These are phyloP conservation scores for Coracopsis vasa DNA, from an alignment of 2,113 vertebrate species.

Conservation along the genomic window DNA sequence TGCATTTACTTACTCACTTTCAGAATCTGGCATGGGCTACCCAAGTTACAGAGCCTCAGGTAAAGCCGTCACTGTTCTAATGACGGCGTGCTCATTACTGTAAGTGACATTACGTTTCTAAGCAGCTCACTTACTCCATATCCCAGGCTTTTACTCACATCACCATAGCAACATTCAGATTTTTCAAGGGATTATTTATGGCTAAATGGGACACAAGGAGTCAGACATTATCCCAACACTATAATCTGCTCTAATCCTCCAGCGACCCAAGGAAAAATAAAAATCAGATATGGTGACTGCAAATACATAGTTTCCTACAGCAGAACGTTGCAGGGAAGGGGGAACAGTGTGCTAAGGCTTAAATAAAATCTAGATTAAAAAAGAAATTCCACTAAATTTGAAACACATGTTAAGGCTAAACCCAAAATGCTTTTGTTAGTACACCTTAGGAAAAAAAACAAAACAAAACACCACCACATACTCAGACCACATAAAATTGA, in stretches of 20 bases:
- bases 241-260: constrained; percentile 75
- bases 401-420: background rate
- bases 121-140: constrained; percentile 18
- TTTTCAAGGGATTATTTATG: constrained; percentile 69
- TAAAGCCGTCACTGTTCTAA: background rate
- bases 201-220: constrained; percentile 71
- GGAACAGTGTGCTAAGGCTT: background rate
- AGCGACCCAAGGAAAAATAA: constrained; percentile 46
- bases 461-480: background rate
- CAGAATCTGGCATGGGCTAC: background rate
- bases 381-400: background rate
- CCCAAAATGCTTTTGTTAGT: background rate
- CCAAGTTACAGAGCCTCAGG: background rate
- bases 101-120: constrained; percentile 59
- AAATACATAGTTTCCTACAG: background rate
- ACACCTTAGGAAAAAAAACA: background rate
- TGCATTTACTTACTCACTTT: background rate
- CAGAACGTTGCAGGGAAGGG: background rate
- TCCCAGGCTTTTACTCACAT: constrained; percentile 53
- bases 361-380: background rate
- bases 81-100: background rate
- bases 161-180: constrained; percentile 66
- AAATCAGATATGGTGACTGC: constrained; percentile 34
- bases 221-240: constrained; percentile 68
- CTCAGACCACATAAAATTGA: background rate